Evolutionary conservation across 2,797 vertebrate species (phyloP), one percentile per base, ranked within the genome.

Genomic region (Odontamblyopus lacepedii): DNA sequence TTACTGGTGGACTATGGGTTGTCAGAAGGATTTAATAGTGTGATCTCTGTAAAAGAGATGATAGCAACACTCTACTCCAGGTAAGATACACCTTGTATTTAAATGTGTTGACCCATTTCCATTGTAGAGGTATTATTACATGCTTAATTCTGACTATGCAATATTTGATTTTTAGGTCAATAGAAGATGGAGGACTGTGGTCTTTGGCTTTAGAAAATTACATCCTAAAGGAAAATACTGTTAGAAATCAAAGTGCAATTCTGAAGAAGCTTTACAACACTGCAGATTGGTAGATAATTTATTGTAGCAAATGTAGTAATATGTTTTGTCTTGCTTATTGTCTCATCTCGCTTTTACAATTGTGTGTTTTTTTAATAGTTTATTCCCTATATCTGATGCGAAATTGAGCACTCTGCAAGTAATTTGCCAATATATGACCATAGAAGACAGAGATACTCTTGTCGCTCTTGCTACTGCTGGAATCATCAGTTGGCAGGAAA

Each of bases 401-500:
- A 95, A 89, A 68, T 79, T 99, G 83, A 96, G 93, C 86, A 97
- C 97, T 0, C 86, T 98, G 64, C 97, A 98, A 87, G 95, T 95
- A 74, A 89, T 99, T 32, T 96, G 95, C 83, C 91, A 95, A 5
- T 92, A 91, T 87, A 93, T 98, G 90, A 87, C 53, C 63, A 87
- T 80, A 64, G 92, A 95, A 44, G 95, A 97, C 78, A 94, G 92
- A 88, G 95, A 95, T 62, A 92, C 90, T 60, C 92, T 99, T 26
- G 83, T 95, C 15, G 83, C 93, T 71, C 91, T 96, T 27, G 96
- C 95, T 62, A 93, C 95, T 62, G 94, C 96, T 73, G 95, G 94
- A 79, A 93, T 99, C 66, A 91, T 96, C 89, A 94, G 94, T 74
- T 97, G 97, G 93, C 87, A 93, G 64, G 91, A 94, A 60, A 81